phyloP scores from a whole-genome alignment of 2,797 vertebrate genomes.

The Rhabdophis nuchalis region DNA sequence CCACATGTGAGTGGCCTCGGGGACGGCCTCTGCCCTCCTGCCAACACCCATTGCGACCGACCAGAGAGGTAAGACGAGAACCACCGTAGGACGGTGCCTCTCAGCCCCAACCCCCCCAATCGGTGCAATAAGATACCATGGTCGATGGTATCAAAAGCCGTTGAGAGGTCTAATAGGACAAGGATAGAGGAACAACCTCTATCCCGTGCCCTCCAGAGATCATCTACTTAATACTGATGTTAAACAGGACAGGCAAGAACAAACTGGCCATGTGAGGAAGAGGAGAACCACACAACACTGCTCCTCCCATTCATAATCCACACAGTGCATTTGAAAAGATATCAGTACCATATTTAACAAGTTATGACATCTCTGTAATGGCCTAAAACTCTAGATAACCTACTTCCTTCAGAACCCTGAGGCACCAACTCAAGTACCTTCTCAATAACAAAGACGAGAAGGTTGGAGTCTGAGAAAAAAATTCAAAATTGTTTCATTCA shows the following conservation, averaged over 20 bases:
- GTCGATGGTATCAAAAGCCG: too few relatives aligned
- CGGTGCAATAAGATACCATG: too few relatives aligned
- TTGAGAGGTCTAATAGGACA: too few relatives aligned
- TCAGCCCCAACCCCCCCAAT: too few relatives aligned
- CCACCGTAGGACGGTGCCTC: too few relatives aligned
- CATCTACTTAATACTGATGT: not conserved
- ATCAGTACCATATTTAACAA: not conserved
- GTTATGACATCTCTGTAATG: not conserved
- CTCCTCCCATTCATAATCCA: not conserved
- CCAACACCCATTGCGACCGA: too few relatives aligned
- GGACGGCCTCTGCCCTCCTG: too few relatives aligned
- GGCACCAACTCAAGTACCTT: not conserved
- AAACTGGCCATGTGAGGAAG: not conserved
- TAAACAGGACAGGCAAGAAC: not conserved
- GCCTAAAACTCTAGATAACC: not conserved
- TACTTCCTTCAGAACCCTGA: not conserved
- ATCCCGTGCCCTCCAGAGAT: too few relatives aligned
- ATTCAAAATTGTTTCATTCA: not conserved
- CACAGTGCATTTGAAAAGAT: not conserved
- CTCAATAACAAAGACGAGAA: not conserved
- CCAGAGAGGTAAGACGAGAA: too few relatives aligned
- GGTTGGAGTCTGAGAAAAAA: not conserved
- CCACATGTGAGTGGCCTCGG: too few relatives aligned
- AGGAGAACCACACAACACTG: not conserved
- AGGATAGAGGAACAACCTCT: too few relatives aligned